A percentile compares a stretch with the other conserved stretches of the same genome.
These are phyloP conservation scores for Anniella stebbinsi DNA, from an alignment of 2,797 vertebrate genomes.

Conservation along the genomic window DNA sequence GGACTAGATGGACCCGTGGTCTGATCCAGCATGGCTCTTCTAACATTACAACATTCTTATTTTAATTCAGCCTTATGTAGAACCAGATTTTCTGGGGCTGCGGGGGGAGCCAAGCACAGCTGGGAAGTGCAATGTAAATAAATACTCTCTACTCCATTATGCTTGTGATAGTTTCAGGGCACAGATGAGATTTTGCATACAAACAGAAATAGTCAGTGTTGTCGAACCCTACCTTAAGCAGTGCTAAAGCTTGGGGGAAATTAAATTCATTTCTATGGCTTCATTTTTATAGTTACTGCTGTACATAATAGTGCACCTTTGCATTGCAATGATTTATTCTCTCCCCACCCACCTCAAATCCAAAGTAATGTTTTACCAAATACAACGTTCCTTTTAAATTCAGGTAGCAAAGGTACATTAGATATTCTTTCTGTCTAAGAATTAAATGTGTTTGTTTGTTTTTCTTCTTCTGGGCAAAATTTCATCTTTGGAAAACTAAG, in stretches of 20 bases:
- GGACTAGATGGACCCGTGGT: too few species aligned
- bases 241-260: background rate
- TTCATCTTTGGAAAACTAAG: fast-evolving
- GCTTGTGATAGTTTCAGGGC: background rate
- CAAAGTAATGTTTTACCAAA: background rate
- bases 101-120: background rate
- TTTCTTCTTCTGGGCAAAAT: background rate
- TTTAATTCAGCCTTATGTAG: background rate
- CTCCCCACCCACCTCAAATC: background rate
- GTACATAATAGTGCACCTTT: background rate
- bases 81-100: background rate
- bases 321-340: background rate
- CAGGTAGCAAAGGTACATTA: background rate
- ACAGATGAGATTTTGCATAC: constrained; percentile 35
- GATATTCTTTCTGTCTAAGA: fast-evolving
- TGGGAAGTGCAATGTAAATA: background rate
- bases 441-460: background rate
- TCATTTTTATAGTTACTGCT: background rate
- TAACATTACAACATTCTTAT: too few species aligned
- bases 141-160: background rate
- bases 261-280: constrained; percentile 19
- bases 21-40: too few species aligned
- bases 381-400: background rate
- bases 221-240: background rate
- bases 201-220: background rate